Evolutionary conservation across 1,140 invertebrate species (phyloP).

Genomic region (Drosophila lini): DNA sequence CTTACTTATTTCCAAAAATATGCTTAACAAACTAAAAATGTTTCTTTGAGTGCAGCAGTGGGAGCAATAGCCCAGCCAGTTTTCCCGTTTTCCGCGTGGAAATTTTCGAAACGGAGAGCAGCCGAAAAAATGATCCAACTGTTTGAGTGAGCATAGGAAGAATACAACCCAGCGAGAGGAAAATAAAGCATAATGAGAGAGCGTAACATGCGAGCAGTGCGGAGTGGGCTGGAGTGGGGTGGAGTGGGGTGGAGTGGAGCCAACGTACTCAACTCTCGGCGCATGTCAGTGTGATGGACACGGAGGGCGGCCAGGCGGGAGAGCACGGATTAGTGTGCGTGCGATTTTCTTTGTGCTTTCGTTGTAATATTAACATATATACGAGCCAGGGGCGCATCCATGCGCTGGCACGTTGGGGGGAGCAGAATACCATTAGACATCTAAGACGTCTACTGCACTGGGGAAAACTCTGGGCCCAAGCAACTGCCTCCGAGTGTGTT

Average conservation of each 20-base stretch:
- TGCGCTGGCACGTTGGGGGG: neutral
- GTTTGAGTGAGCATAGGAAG: conserved; percentile 38
- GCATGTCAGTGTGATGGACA: conserved; percentile 33
- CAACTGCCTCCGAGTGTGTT: conserved; percentile 38
- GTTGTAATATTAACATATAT: conserved; percentile 57
- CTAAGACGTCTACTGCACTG: neutral
- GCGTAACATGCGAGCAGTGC: conserved; percentile 3
- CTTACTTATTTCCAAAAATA: neutral
- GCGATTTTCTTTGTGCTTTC: conserved; percentile 51
- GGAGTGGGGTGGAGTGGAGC: conserved; percentile 24
- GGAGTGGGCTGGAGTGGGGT: conserved; percentile 3
- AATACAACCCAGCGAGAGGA: conserved; percentile 39
- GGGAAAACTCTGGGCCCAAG: conserved; percentile 26
- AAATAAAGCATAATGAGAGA: conserved; percentile 48
- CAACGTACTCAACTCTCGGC: conserved; percentile 58
- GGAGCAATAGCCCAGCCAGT: conserved; percentile 37
- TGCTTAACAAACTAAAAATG: no score
- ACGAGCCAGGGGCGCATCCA: conserved; percentile 41
- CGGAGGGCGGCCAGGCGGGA: conserved; percentile 11
- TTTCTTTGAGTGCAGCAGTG: conserved; percentile 19
- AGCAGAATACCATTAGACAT: neutral
- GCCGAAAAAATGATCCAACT: conserved; percentile 39
- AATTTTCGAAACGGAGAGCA: conserved; percentile 27
- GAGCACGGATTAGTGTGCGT: conserved; percentile 49
- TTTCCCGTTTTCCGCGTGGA: conserved; percentile 45